Conservation (phyloP, 2,888 invertebrate genomes). For the Bedellia somnulentella region DNA sequence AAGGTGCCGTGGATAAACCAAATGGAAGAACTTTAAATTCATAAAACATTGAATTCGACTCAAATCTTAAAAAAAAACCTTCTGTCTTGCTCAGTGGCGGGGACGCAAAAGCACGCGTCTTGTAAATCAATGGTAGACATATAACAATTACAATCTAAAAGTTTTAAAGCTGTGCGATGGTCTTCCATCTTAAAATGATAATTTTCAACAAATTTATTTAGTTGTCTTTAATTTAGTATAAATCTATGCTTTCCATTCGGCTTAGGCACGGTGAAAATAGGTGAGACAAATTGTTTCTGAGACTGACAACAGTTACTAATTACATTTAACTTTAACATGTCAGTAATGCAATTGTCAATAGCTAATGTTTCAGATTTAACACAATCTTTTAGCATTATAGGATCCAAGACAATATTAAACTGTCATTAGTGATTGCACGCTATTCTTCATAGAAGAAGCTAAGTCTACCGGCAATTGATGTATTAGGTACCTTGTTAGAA, state of each 20-base stretch:
- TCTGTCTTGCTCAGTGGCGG: slow-evolving; percentile 3
- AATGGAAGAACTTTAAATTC: slow-evolving; percentile 7
- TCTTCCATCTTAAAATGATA: slow-evolving; percentile 1
- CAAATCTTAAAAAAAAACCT: slow-evolving; percentile 7
- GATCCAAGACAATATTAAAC: no score
- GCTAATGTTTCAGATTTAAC: no score
- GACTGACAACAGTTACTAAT: slow-evolving; percentile 1
- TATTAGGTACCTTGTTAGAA: no score
- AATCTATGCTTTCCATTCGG: not conserved
- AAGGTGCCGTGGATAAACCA: slow-evolving; percentile 7
- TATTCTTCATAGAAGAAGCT: no score
- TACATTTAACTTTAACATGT: no score
- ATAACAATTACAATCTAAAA: not conserved
- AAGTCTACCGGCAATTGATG: no score
- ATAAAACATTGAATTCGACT: slow-evolving; percentile 3
- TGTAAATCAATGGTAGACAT: slow-evolving; percentile 3
- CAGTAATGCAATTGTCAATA: no score
- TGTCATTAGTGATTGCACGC: no score
- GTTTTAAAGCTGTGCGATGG: not conserved
- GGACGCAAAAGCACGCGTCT: slow-evolving; percentile 6
- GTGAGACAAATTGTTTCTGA: not conserved
- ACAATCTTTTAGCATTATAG: no score
- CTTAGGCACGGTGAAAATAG: not conserved
- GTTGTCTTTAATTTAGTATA: not conserved
- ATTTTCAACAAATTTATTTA: not conserved